Conservation (phyloP, 2,888 invertebrate species). For the Noctua fimbriata region DNA sequence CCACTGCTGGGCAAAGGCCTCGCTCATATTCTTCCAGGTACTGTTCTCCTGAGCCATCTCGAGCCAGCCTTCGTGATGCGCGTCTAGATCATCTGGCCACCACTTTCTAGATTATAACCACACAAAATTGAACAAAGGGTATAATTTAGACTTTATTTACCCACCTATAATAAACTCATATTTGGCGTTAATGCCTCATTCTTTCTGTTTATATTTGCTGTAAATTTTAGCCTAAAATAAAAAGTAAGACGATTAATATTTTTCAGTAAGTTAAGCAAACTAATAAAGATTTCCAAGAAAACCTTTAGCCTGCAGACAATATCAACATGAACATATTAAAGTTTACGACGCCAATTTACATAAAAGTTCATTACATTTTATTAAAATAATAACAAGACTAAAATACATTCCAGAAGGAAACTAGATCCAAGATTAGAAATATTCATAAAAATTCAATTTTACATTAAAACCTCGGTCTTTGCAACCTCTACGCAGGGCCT, state of each 20-base stretch:
- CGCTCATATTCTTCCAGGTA: no score
- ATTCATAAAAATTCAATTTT: conserved; percentile 4
- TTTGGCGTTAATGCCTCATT: not conserved
- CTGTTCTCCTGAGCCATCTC: no score
- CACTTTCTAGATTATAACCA: not conserved
- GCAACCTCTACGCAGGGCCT: not conserved
- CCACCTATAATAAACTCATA: not conserved
- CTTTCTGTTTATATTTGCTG: not conserved
- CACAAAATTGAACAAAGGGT: not conserved
- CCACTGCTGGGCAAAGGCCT: no score
- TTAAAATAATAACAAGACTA: conserved; percentile 27
- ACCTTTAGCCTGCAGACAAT: conserved; percentile 13
- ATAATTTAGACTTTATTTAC: not conserved
- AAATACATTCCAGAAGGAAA: conserved; percentile 10
- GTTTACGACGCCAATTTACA: conserved; percentile 25
- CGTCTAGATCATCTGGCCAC: no score
- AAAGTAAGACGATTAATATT: not conserved
- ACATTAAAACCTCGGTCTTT: not conserved
- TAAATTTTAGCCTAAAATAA: not conserved
- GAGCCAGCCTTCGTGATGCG: no score
- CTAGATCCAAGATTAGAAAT: not conserved
- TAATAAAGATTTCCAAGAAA: conserved; percentile 26
- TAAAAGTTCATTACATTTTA: conserved; percentile 20
- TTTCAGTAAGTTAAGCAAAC: not conserved
- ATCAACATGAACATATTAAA: conserved; percentile 34